Conservation (phyloP, 2,797 vertebrate genomes). For the Sebastes goodei region DNA sequence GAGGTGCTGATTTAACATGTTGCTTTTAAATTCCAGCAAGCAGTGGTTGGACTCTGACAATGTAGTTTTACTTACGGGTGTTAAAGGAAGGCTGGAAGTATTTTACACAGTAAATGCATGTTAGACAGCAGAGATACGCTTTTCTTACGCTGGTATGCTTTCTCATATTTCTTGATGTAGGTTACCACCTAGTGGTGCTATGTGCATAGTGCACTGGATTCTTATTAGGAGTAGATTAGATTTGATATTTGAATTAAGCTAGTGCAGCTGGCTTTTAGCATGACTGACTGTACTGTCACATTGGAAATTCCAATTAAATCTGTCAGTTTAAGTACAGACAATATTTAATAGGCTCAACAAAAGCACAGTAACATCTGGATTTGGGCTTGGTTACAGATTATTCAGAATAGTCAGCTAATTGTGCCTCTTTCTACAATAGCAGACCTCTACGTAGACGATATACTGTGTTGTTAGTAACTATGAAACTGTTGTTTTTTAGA, state of each 20-base stretch:
- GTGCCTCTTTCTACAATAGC: background rate
- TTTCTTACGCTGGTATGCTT: background rate
- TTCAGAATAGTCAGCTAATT: background rate
- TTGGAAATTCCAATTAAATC: background rate
- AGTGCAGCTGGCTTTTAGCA: background rate
- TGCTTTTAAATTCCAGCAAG: background rate
- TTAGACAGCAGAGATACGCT: background rate
- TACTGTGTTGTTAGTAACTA: background rate
- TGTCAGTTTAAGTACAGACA: background rate
- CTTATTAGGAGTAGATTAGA: background rate
- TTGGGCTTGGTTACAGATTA: background rate
- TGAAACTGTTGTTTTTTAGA: constrained; percentile 73
- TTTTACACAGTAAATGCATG: background rate
- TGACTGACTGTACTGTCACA: background rate
- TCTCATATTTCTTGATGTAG: constrained; percentile 22
- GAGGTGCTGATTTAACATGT: constrained; percentile 75
- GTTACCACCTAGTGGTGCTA: constrained; percentile 68
- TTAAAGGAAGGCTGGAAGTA: background rate
- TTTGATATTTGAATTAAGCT: background rate
- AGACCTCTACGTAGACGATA: background rate
- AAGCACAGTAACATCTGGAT: background rate
- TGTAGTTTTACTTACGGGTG: background rate
- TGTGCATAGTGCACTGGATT: constrained; percentile 21
- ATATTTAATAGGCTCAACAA: background rate
- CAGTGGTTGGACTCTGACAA: background rate